phyloP scores from a whole-genome alignment of 2,113 vertebrate species.

The Laterallus jamaicensis region DNA sequence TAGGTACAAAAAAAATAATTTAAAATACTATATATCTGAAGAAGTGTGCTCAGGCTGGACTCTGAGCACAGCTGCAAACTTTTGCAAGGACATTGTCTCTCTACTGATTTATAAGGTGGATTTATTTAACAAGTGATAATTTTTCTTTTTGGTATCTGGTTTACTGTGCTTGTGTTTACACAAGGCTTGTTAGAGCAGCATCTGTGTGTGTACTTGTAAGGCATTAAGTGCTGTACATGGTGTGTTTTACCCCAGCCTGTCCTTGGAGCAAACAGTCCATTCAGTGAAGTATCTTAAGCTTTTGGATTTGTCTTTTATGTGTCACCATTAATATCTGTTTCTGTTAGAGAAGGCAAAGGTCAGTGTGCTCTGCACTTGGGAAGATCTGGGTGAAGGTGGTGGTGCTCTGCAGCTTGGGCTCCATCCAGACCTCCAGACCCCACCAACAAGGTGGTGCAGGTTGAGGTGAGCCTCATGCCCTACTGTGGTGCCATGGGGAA shows the following conservation, averaged over 20 bases:
- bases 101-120: not conserved
- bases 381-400: not conserved
- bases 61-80: not conserved
- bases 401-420: not conserved
- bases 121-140: not conserved
- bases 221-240: not conserved
- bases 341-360: not conserved
- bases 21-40: not conserved
- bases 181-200: not conserved
- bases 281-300: not conserved
- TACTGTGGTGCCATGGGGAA: not conserved
- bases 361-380: not conserved
- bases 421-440: not conserved
- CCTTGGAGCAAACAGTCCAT: not conserved
- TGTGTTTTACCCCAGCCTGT: not conserved
- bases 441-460: not conserved
- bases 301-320: not conserved
- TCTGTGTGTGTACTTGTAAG: not conserved
- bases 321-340: not conserved
- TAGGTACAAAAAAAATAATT: not conserved
- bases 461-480: rapidly evolving
- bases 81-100: not conserved
- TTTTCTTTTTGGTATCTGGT: not conserved
- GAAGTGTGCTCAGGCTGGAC: not conserved
- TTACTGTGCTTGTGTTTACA: not conserved